Conservation (phyloP, 2,888 invertebrate genomes). For the Amphipoea lucens region DNA sequence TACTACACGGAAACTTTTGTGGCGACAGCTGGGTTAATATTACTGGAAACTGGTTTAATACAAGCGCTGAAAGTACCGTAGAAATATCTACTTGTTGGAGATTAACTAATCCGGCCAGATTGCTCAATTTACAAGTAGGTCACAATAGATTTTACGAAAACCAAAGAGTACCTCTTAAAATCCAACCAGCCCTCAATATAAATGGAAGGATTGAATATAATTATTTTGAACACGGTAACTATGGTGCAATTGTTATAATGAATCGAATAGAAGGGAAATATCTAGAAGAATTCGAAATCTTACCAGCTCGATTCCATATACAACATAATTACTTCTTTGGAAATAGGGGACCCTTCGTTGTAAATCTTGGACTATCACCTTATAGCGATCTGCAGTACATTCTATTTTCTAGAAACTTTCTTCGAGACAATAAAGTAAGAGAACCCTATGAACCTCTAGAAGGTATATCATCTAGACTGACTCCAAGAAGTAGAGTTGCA, state of each 20-base stretch:
- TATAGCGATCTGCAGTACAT: slow-evolving; percentile 95
- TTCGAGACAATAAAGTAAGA: slow-evolving; percentile 95
- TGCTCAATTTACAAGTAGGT: slow-evolving; percentile 93
- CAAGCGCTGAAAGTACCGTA: slow-evolving; percentile 94
- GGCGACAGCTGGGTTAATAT: slow-evolving; percentile 96
- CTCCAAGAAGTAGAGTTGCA: slow-evolving; percentile 97
- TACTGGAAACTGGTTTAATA: slow-evolving; percentile 97
- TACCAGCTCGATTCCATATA: slow-evolving; percentile 93
- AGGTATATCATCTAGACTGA: slow-evolving; percentile 92
- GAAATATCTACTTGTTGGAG: slow-evolving; percentile 96
- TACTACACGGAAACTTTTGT: slow-evolving; percentile 98
- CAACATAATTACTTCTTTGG: slow-evolving; percentile 97
- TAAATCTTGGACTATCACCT: slow-evolving; percentile 96
- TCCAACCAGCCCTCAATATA: slow-evolving; percentile 95
- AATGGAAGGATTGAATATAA: slow-evolving; percentile 96
- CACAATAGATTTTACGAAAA: slow-evolving; percentile 96
- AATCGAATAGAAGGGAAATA: slow-evolving; percentile 92
- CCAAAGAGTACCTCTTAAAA: slow-evolving; percentile 93
- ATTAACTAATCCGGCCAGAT: slow-evolving; percentile 86
- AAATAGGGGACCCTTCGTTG: slow-evolving; percentile 97
- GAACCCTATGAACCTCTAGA: slow-evolving; percentile 95
- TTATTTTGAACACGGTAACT: slow-evolving; percentile 95
- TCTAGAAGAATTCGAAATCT: slow-evolving; percentile 94
- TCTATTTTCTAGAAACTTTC: slow-evolving; percentile 96
- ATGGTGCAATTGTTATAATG: slow-evolving; percentile 95